Base-by-base conservation (phyloP, 1,140 invertebrate genomes). In the Proales similis region DNA sequence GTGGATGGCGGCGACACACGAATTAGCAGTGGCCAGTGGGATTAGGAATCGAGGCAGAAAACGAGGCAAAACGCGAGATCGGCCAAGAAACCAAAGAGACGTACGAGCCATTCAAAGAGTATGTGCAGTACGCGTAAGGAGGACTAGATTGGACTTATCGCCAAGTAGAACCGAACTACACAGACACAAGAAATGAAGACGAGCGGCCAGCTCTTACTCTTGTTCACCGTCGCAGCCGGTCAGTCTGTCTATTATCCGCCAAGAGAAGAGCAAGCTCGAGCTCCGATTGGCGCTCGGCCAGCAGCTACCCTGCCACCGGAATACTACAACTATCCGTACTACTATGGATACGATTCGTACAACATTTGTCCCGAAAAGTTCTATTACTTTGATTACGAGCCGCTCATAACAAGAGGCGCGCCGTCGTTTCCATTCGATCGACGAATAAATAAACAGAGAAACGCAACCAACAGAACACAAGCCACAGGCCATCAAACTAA, bases 361-460 rank as follows among this genome's bases (percentile, higher is more conserved):
- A 57, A 57, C 20, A 26, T 39, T 12, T 57, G 51, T 42, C 51
- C 51, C 9, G 51, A 57, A 12, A 20, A 42, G 12, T 5, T 57
- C 5, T 57, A 57, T 57, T 57, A 42, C 32, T 57, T 24, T n/a
- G 32, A 57, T 14, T 57, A 57, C 45, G 36, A 57, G 22, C 51
- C 51, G 27, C 45, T 42, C 30, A 39, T 57, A 19, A 57, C 39
- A 57, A 6, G n/a, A 14, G 39, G n/a, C 1, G 32, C 49, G 33
- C 3, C 17, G 39, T 17, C 39, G 36, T 19, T 29, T 57, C 2
- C 33, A 57, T n/a, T 30, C 33, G 12, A 19, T 11, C 19, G 32
- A 20, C 3, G 11, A 19, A 20, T 38, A 22, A 39, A 53, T 39
- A 53, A n/a, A 2, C 12, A 19, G 33, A 38, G n/a, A 57, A 42